phyloP scores from a whole-genome alignment of 2,113 vertebrate genomes.

The Thamnophis sirtalis region DNA sequence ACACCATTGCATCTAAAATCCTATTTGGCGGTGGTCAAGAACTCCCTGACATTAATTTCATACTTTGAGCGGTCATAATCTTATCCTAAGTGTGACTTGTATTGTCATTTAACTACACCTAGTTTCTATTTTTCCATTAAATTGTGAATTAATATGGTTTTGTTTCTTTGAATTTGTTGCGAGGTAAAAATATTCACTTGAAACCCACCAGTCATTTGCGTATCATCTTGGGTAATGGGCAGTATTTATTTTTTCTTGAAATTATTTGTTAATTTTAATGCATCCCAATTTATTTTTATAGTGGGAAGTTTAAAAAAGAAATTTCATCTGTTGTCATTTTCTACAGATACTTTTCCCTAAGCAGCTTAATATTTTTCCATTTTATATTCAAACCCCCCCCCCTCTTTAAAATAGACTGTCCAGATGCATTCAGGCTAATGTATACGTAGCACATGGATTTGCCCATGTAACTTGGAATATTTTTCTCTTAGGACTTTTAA shows the following conservation, averaged over 20 bases:
- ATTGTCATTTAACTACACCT: background rate
- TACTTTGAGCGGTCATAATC: background rate
- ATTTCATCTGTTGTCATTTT: background rate
- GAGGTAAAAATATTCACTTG: background rate
- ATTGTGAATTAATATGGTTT: background rate
- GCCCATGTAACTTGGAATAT: background rate
- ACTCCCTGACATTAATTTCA: background rate
- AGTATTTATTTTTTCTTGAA: conserved; percentile 3
- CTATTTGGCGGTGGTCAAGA: background rate
- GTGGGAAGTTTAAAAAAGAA: background rate
- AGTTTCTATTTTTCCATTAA: background rate
- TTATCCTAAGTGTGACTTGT: background rate
- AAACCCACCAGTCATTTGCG: background rate
- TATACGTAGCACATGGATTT: background rate
- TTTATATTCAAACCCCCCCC: background rate
- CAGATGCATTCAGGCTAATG: background rate
- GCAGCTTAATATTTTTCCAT: background rate
- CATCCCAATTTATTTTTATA: background rate
- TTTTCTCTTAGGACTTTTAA: background rate
- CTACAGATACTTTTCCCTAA: background rate
- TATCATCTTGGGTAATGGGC: background rate
- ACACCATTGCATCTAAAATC: background rate
- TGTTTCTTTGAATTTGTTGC: background rate
- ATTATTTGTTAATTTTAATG: background rate
- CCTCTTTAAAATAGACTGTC: background rate